phyloP scores from a whole-genome alignment of 2,113 vertebrate species.

The Strix uralensis region DNA sequence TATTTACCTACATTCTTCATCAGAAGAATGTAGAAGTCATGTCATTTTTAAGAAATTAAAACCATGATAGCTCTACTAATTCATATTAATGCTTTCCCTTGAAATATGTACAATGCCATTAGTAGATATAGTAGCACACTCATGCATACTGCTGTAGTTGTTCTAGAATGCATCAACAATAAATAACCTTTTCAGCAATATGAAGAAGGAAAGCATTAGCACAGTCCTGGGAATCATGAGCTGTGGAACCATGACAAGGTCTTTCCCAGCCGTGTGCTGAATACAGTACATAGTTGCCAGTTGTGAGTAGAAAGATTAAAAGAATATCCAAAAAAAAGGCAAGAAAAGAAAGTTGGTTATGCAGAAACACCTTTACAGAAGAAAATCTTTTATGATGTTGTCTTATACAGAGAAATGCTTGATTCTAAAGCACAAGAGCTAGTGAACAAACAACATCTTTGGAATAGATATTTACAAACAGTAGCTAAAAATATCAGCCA shows the following conservation, averaged over 20 bases:
- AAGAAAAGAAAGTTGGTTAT: not conserved
- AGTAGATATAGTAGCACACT: not conserved
- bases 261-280: not conserved
- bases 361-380: not conserved
- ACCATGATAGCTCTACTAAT: not conserved
- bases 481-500: not conserved
- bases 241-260: not conserved
- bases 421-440: not conserved
- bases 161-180: not conserved
- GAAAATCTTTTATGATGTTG: not conserved
- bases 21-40: not conserved
- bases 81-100: not conserved
- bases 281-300: not conserved
- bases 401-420: not conserved
- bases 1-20: not conserved
- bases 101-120: not conserved
- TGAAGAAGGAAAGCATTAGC: not conserved
- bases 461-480: not conserved
- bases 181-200: not conserved
- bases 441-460: not conserved
- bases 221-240: not conserved
- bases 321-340: not conserved
- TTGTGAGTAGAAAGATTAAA: not conserved
- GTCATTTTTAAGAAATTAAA: constrained; percentile 12
- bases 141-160: not conserved